These are phyloP conservation scores for Tetragonula carbonaria DNA, from an alignment of 2,888 invertebrate genomes.

Conservation along the genomic window DNA sequence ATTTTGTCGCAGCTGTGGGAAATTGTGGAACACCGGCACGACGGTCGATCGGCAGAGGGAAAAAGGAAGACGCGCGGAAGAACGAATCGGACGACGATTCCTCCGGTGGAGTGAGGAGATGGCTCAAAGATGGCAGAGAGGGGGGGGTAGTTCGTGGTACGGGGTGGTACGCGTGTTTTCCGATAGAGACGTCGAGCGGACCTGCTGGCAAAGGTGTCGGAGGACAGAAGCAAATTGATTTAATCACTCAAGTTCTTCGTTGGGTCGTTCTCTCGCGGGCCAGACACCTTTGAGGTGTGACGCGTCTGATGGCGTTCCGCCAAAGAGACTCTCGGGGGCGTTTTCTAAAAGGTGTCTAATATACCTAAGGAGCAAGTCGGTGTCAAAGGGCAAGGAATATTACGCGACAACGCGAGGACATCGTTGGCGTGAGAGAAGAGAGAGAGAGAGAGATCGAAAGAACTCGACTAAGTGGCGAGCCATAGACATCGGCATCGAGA, in stretches of 20 bases:
- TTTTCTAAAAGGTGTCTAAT: slow-evolving; percentile 70
- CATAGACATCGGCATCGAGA: slow-evolving; percentile 47
- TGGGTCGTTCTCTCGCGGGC: background rate
- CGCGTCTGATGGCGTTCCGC: slow-evolving; percentile 58
- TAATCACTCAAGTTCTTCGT: slow-evolving; percentile 63
- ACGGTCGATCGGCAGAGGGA: no score
- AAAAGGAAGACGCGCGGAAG: no score
- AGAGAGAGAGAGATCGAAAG: slow-evolving; percentile 17
- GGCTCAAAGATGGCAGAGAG: no score
- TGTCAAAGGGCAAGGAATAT: slow-evolving; percentile 68
- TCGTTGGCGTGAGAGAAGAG: slow-evolving; percentile 54
- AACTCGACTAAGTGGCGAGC: slow-evolving; percentile 44
- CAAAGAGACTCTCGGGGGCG: slow-evolving; percentile 49
- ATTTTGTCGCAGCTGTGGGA: no score
- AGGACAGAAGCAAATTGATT: slow-evolving; percentile 58
- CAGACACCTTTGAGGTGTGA: slow-evolving; percentile 65
- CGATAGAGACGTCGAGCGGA: background rate
- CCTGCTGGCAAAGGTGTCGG: background rate
- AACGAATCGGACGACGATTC: no score
- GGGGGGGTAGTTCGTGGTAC: no score
- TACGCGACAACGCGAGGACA: slow-evolving; percentile 45
- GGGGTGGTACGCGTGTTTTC: no score
- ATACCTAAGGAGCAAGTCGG: slow-evolving; percentile 55
- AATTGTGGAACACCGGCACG: no score
- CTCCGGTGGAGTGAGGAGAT: no score